Percentiles rank a stretch among this genome's conserved stretches.
Evolutionary conservation across 2,888 invertebrate genomes (phyloP).

Genomic region (Acrocyrtus sp.): DNA sequence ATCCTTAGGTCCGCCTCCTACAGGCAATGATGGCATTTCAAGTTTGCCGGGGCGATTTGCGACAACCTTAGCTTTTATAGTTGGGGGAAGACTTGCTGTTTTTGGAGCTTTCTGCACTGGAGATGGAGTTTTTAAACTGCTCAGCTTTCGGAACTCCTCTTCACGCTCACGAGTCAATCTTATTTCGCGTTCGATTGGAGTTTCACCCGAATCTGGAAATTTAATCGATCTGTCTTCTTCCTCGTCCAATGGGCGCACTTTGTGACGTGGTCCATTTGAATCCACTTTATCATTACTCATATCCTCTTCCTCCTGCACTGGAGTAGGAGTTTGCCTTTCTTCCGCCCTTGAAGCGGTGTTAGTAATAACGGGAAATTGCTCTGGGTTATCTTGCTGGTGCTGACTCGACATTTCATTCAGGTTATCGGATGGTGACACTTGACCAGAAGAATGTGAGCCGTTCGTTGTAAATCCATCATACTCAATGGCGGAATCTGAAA

Average conservation of each 20-base stretch:
- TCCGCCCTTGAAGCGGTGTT: neutral
- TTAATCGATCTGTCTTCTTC: conserved; percentile 50
- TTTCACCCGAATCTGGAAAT: conserved; percentile 65
- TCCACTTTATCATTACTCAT: neutral
- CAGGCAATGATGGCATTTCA: conserved; percentile 4
- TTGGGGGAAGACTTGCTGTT: conserved; percentile 9
- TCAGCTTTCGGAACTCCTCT: conserved; percentile 67
- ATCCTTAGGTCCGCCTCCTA: neutral
- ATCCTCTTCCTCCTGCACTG: neutral
- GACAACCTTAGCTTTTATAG: conserved; percentile 1
- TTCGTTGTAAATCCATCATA: conserved; percentile 49
- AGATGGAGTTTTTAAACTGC: neutral
- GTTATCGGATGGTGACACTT: conserved; percentile 51
- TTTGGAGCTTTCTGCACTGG: neutral
- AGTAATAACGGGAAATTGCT: neutral
- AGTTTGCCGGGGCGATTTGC: conserved; percentile 32
- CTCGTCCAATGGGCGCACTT: conserved; percentile 54
- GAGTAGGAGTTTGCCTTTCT: neutral
- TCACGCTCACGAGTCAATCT: conserved; percentile 69
- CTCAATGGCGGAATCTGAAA: conserved; percentile 54
- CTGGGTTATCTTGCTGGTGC: conserved; percentile 2
- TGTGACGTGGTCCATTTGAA: neutral
- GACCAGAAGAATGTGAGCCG: conserved; percentile 51
- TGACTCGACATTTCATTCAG: conserved; percentile 31
- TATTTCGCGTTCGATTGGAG: conserved; percentile 70